Conservation (phyloP, 2,888 invertebrate genomes). For the Pristionchus fissidentatus region DNA sequence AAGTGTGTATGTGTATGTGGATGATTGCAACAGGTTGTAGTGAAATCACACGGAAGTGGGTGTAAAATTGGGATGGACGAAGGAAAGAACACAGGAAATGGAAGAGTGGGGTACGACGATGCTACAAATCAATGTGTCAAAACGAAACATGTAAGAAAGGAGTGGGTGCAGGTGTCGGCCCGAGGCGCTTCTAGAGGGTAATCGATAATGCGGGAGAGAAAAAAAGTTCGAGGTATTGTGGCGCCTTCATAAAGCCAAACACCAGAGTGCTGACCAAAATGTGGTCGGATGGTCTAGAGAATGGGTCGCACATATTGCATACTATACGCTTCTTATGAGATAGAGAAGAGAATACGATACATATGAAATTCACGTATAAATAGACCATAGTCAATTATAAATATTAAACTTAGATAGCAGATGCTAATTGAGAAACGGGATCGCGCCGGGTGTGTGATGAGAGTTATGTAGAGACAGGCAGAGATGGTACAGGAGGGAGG, state of each 20-base stretch:
- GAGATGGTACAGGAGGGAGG: background rate
- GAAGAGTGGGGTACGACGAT: background rate
- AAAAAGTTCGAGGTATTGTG: conserved; percentile 37
- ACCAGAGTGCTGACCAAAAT: conserved; percentile 39
- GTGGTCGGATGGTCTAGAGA: conserved; percentile 41
- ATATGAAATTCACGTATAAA: conserved; percentile 25
- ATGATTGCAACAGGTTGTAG: conserved; percentile 33
- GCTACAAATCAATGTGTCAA: conserved; percentile 41
- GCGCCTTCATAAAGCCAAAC: conserved; percentile 42
- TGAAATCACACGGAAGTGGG: conserved; percentile 29
- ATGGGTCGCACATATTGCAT: conserved; percentile 25
- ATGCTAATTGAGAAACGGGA: background rate
- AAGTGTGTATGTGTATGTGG: too few relatives aligned
- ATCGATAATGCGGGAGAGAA: conserved; percentile 18
- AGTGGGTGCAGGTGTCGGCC: conserved; percentile 19
- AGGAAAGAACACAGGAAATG: conserved; percentile 36
- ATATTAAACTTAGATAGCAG: background rate
- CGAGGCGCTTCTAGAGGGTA: background rate
- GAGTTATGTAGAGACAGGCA: background rate
- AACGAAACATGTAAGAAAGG: conserved; percentile 2
- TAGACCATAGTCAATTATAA: conserved; percentile 3
- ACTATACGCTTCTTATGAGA: conserved; percentile 15
- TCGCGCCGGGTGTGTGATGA: conserved; percentile 15
- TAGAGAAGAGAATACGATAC: conserved; percentile 34
- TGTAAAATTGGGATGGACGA: conserved; percentile 22